Base-by-base conservation (phyloP, 30 jellyfish, hydroid and myxozoan genomes). In the Aurelia aurita region DNA sequence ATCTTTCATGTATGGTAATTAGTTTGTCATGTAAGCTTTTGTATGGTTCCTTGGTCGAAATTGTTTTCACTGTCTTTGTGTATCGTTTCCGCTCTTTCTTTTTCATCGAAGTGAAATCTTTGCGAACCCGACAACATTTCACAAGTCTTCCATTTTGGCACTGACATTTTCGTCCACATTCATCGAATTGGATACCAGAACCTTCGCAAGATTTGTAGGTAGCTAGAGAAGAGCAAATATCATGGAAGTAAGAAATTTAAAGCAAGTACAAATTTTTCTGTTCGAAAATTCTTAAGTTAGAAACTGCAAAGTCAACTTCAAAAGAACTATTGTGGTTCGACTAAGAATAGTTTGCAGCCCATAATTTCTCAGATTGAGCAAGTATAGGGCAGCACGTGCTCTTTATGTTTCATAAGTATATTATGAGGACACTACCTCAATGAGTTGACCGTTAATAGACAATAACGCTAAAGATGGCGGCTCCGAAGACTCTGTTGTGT, bases 71-170 rank as follows among this genome's bases (percentile, higher is more conserved):
- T 3, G 95, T 91, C 23, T 34, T 69, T 51, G 84, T 58, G 95
- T 94, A 94, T 54, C 96, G 62, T 66, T 64, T 45, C 45, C 97
- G 68, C 31, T 94, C 97, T 4, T 54, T 74, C 45, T 59, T 16
- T 6, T 88, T 69, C 97, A 94, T 82, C 10, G 97, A 77, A 15
- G 99, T 53, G 72, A 94, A 86, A 29, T 94, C 99, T 72, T 85
- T 88, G 18, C 99, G 80, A 6, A 83, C 87, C 2, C 99, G 95
- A 46, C 81, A 72, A 82, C 99, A 94, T 20, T 89, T 58, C 25
- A 69, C 75, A 25, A 94, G 78, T 60, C 57, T 85, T 8, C 99
- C 99, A 64, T 86, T 69, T 27, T 58, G 28, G 79, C 99, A 94
- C 59, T 61, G 60, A 62, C 99, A 94, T 18, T 47, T 55, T 16